phyloP scores from a whole-genome alignment of 30 jellyfish, hydroid and myxozoan genomes.

The Haliclystus octoradiatus region DNA sequence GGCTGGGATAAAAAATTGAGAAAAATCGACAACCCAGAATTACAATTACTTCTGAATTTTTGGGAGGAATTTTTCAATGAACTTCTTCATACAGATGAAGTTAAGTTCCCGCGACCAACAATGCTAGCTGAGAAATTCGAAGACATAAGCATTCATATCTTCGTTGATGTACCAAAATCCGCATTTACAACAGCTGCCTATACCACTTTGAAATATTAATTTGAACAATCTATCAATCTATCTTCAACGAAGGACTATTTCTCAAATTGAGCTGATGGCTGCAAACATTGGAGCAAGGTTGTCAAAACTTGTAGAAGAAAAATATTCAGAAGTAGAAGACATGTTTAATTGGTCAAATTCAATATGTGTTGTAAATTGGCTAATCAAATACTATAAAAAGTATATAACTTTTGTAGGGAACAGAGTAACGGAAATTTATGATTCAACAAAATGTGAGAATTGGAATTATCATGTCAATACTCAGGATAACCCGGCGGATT shows the following conservation, averaged over 20 bases:
- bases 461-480: not conserved
- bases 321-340: not conserved
- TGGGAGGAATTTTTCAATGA: too few relatives aligned
- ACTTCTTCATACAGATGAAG: too few relatives aligned
- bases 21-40: too few relatives aligned
- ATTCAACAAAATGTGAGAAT: not conserved
- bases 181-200: not conserved
- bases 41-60: too few relatives aligned
- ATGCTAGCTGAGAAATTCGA: not conserved
- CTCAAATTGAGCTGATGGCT: not conserved
- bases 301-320: not conserved
- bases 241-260: not conserved
- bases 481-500: not conserved
- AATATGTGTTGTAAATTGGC: not conserved
- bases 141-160: not conserved
- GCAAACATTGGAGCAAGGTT: not conserved
- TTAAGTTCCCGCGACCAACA: not conserved
- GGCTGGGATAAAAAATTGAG: too few relatives aligned
- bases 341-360: not conserved
- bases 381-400: not conserved
- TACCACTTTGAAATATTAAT: not conserved
- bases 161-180: not conserved
- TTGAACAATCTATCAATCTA: not conserved
- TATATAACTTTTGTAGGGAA: not conserved
- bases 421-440: not conserved